Conservation (phyloP, 2,797 vertebrate species). For the Anolis apletophallus region DNA sequence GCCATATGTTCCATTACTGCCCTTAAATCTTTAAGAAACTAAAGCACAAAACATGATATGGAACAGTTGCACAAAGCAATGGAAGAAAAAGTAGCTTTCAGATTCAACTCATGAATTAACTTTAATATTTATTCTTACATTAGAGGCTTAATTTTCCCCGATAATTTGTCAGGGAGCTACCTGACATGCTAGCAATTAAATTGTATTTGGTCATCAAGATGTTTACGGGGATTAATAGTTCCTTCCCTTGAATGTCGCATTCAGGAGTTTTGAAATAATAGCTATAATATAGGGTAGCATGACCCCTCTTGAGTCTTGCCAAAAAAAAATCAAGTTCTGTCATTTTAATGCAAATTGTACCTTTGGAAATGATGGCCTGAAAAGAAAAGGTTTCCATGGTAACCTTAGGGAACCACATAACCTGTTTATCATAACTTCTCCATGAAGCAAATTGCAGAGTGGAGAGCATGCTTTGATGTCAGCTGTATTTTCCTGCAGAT, state of each 20-base stretch:
- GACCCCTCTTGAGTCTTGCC: slow-evolving; percentile 77
- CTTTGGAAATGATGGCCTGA: slow-evolving; percentile 82
- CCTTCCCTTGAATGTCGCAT: slow-evolving; percentile 59
- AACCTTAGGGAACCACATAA: slow-evolving; percentile 79
- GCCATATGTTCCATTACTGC: slow-evolving; percentile 19
- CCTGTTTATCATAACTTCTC: slow-evolving; percentile 82
- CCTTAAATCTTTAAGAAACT: slow-evolving; percentile 38
- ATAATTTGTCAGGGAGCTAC: slow-evolving; percentile 64
- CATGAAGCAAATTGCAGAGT: slow-evolving; percentile 72
- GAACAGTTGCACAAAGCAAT: slow-evolving; percentile 48
- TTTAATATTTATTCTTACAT: slow-evolving; percentile 63
- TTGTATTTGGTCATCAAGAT: slow-evolving; percentile 73
- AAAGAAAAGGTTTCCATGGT: slow-evolving; percentile 84
- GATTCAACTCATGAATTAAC: slow-evolving; percentile 50
- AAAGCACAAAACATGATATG: slow-evolving; percentile 40
- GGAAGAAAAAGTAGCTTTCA: slow-evolving; percentile 45
- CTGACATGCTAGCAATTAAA: slow-evolving; percentile 72
- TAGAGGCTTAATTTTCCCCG: slow-evolving; percentile 70
- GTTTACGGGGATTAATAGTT: slow-evolving; percentile 77
- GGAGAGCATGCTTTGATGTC: slow-evolving; percentile 76
- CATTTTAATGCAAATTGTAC: slow-evolving; percentile 85
- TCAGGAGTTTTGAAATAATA: slow-evolving; percentile 76
- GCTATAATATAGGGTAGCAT: slow-evolving; percentile 70
- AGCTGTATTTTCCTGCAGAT: slow-evolving; percentile 69
- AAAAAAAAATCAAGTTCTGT: slow-evolving; percentile 74